Evolutionary conservation across 2,888 invertebrate species (phyloP), one percentile per base, ranked within the genome.

Genomic region (Microctonus hyperodae): DNA sequence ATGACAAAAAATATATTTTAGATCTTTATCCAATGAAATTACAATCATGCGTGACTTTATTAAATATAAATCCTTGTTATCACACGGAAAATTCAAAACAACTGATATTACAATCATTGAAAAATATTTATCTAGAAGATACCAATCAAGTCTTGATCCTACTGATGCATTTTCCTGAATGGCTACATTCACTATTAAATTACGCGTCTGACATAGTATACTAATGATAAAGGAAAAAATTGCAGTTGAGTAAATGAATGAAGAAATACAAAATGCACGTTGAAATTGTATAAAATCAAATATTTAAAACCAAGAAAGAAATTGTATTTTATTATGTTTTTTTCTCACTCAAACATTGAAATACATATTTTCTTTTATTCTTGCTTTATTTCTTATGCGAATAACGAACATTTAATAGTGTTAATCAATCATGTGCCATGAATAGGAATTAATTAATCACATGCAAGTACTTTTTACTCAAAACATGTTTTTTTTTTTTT

Each of bases 21-120:
- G 78, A 81, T 67, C 75, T 82, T 20, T 82, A 82, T 73, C 82
- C 82, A 3, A 70, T 63, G 9, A 67, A 72, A 37, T 69, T 79
- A 44, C 80, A 77, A 59, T 73, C 73, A 9, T 72, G 72, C 55
- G 69, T 79, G 1, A 72, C 80, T 64, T 72, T 82, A 58, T 65
- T 82, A 11, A 69, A 68, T 65, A 80, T 81, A 53, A 72, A 75
- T 10, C 77, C 78, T 13, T n/a, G 20, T 7, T 28, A 73, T 67
- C 79, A 80, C 44, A 73, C 78, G 0, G 10, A 10, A 6, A 68
- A 70, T 23, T 75, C 80, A n/a, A 77, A 62, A 33, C 64, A 70
- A 53, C 70, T 74, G 66, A 64, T 75, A 0, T 63, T 80, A 11
- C n/a, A 71, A 9, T 67, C 31, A 11, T 60, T 81, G 3, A 69